These are phyloP conservation scores for Apomyelois bistriatella DNA, from an alignment of 2,888 invertebrate genomes.

Conservation along the genomic window DNA sequence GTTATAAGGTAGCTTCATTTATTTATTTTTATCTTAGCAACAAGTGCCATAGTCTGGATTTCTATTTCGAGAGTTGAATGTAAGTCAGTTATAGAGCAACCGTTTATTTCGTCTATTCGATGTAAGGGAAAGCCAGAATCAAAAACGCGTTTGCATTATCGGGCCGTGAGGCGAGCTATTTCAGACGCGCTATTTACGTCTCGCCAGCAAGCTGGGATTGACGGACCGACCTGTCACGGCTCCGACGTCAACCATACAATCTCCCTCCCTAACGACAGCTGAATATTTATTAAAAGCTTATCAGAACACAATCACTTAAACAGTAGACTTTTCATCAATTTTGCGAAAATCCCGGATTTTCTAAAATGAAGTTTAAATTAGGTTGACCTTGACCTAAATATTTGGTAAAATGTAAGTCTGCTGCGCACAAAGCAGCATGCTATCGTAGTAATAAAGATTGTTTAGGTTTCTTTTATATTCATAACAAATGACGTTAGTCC, in stretches of 20 bases:
- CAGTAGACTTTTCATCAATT: slow-evolving; percentile 16
- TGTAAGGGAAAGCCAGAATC: slow-evolving; percentile 63
- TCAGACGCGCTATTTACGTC: slow-evolving; percentile 69
- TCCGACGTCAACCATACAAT: slow-evolving; percentile 54
- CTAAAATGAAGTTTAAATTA: slow-evolving; percentile 27
- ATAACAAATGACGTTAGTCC: slow-evolving; percentile 19
- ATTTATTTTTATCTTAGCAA: slow-evolving; percentile 2
- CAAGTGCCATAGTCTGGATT: not conserved
- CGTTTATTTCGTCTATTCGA: slow-evolving; percentile 35
- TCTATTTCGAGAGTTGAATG: slow-evolving; percentile 15
- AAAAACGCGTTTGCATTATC: slow-evolving; percentile 75
- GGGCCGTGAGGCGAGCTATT: slow-evolving; percentile 73
- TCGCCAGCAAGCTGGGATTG: slow-evolving; percentile 75
- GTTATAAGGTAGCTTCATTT: not conserved
- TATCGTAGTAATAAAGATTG: slow-evolving; percentile 24
- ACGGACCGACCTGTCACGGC: slow-evolving; percentile 74
- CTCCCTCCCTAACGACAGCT: slow-evolving; percentile 46
- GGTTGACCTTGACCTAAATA: slow-evolving; percentile 75
- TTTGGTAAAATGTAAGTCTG: slow-evolving; percentile 33
- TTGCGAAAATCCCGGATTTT: slow-evolving; percentile 11
- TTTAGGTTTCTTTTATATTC: slow-evolving; percentile 33
- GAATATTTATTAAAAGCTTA: slow-evolving; percentile 37
- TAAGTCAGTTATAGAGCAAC: slow-evolving; percentile 17
- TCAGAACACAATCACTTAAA: slow-evolving; percentile 31
- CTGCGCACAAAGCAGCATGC: slow-evolving; percentile 27